Evolutionary conservation across 2,797 vertebrate species (phyloP), one percentile per base, ranked within the genome.

Genomic region (Galaxias olidus): DNA sequence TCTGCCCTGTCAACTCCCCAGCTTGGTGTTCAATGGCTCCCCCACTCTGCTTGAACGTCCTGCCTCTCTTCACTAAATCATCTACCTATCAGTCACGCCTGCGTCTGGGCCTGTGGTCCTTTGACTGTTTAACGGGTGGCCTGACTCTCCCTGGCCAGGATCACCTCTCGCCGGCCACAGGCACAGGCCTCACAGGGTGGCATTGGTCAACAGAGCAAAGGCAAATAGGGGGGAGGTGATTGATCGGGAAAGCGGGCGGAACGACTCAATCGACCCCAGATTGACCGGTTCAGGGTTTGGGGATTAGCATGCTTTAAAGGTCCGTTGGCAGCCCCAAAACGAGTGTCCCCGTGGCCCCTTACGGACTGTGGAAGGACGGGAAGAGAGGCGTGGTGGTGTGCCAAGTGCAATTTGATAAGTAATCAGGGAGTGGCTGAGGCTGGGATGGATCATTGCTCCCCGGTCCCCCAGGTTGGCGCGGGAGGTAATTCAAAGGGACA

Each of bases 391-490:
- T 65, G 68, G 79, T n/a, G 58, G 61, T 66, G 68, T 77, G 75
- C 70, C 68, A 80, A 72, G 72, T 78, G 77, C 68, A 63, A 64
- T 85, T 79, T 63, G 73, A n/a, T n/a, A 68, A 80, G 73, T 85
- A 85, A 88, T 84, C 72, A 75, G 69, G 83, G 80, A 75, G 42
- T 47, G 59, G 78, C 76, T 82, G 74, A 81, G 77, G 73, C 79
- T 88, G 66, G 71, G 80, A 88, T 84, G 79, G 84, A 86, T 88
- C 86, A 86, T 86, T 84, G 82, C 75, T 42, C 81, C 84, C 63
- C 56, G 73, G 75, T 83, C 88, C 82, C 82, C 76, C 80, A 30
- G 73, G 77, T 78, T 74, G 80, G 17, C 73, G 70, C 60, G 8
- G 61, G 81, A 76, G 71, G 85, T 84, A 71, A 89, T 88, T 86